Base-by-base conservation (phyloP, 2,888 invertebrate genomes). In the Eumacrocentrus americanus region DNA sequence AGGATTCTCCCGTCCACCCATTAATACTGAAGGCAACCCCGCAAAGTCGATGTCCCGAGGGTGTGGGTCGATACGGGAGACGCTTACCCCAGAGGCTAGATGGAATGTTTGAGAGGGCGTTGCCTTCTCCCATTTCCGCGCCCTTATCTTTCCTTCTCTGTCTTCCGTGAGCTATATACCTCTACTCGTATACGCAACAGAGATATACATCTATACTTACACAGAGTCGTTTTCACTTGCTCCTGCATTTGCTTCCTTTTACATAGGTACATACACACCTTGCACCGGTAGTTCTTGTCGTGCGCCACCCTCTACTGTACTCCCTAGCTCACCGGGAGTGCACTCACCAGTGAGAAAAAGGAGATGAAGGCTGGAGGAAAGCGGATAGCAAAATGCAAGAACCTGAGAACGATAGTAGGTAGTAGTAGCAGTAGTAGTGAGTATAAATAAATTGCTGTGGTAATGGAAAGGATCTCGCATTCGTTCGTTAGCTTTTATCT, bases 11-110 rank as follows among this genome's bases (percentile, higher is more conserved):
- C 9, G 9, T 29, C 29, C 4, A n/a, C n/a, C 29, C 9, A 29
- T 29, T 29, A 29, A 29, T 29, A 29, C 9, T 29, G 29, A 6
- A 29, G 29, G 29, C n/a, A n/a, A n/a, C n/a, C n/a, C n/a, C n/a
- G n/a, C 5, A 42, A 42, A 42, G 25, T 23, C 25, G 46, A 46
- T 46, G 23, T 20, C 46, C 58, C 47, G 38, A 34, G 48, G 60
- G 61, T 60, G 34, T 63, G 65, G 68, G 67, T 69, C 68, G 67
- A 69, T 69, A 67, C 62, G 56, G 61, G 52, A 58, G 63, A 59
- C 57, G 57, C 53, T 42, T 56, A 60, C 62, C 34, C 37, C 40
- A 57, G 64, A 60, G 11, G 23, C n/a, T 11, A 22, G 46, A 4
- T 22, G 46, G n/a, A 38, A 56, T 38, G 56, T 56, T 56, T 46